Evolutionary conservation across 2,797 vertebrate genomes (phyloP).

Genomic region (Melanotaenia nigrans): DNA sequence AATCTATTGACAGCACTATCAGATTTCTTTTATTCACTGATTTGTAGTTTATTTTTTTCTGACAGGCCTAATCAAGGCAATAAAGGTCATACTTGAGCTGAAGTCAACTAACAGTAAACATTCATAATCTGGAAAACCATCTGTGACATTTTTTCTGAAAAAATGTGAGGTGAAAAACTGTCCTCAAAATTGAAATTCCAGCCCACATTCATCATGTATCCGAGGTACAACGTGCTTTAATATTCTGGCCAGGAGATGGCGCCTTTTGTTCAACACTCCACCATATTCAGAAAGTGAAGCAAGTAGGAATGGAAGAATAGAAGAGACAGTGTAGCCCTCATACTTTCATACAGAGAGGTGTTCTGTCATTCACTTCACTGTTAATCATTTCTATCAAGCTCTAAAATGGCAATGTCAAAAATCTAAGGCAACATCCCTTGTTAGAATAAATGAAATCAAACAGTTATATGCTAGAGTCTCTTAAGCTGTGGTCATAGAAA

Average conservation of each 20-base stretch:
- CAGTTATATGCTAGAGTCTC: neutral
- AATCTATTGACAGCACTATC: neutral
- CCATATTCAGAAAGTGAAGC: neutral
- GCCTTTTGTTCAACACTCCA: constrained; percentile 55
- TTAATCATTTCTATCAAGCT: neutral
- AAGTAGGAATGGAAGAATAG: neutral
- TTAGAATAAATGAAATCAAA: neutral
- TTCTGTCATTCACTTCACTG: neutral
- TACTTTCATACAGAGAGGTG: neutral
- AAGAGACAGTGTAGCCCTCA: neutral
- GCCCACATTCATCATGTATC: neutral
- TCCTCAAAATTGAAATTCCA: neutral
- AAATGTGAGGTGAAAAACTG: neutral
- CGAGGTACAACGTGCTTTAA: constrained; percentile 28
- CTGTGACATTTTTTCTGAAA: too few relatives aligned
- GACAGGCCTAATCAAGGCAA: too few relatives aligned
- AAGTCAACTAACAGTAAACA: neutral
- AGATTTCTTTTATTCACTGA: neutral
- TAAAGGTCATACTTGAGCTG: neutral
- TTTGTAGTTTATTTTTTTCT: neutral
- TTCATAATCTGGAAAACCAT: too few relatives aligned
- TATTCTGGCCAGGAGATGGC: constrained; percentile 70
- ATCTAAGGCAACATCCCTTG: too few relatives aligned
- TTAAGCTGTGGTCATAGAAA: neutral
- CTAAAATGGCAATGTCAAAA: neutral